Evolutionary conservation across 2,797 vertebrate genomes (phyloP).

Genomic region (Enteromius viviparus): DNA sequence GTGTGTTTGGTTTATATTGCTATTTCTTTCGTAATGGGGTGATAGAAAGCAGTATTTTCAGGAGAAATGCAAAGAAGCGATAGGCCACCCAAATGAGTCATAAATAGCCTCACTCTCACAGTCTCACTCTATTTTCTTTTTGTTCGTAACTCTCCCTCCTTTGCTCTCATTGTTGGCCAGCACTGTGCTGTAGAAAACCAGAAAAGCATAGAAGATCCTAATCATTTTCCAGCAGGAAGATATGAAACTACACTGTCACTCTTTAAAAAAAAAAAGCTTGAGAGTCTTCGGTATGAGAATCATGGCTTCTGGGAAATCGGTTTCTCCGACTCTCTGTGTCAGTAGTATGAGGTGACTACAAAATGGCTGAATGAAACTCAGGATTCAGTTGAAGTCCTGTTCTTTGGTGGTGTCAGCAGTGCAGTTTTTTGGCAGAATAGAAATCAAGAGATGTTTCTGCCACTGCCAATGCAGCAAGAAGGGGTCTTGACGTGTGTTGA

Average conservation of each 20-base stretch:
- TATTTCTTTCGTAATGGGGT: slow-evolving; percentile 7
- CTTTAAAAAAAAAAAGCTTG: slow-evolving; percentile 1
- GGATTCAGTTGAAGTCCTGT: slow-evolving; percentile 64
- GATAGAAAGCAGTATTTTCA: slow-evolving; percentile 11
- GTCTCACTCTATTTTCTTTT: slow-evolving; percentile 9
- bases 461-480: not conserved
- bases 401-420: slow-evolving; percentile 10
- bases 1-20: not conserved
- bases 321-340: slow-evolving; percentile 18
- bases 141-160: slow-evolving; percentile 22
- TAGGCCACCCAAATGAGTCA: not conserved
- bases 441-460: slow-evolving; percentile 7
- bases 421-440: slow-evolving; percentile 29
- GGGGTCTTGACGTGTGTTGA: not conserved
- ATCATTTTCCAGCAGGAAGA: not conserved
- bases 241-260: slow-evolving; percentile 17
- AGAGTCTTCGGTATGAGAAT: slow-evolving; percentile 17
- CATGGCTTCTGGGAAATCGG: slow-evolving; percentile 15
- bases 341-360: slow-evolving; percentile 60
- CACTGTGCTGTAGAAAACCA: slow-evolving; percentile 18
- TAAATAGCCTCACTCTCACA: slow-evolving; percentile 22
- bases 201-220: slow-evolving; percentile 17
- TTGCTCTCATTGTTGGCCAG: slow-evolving; percentile 11
- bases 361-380: slow-evolving; percentile 75
- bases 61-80: not conserved